Base-by-base conservation (phyloP, 1,140 invertebrate species). In the Triops longicaudatus region DNA sequence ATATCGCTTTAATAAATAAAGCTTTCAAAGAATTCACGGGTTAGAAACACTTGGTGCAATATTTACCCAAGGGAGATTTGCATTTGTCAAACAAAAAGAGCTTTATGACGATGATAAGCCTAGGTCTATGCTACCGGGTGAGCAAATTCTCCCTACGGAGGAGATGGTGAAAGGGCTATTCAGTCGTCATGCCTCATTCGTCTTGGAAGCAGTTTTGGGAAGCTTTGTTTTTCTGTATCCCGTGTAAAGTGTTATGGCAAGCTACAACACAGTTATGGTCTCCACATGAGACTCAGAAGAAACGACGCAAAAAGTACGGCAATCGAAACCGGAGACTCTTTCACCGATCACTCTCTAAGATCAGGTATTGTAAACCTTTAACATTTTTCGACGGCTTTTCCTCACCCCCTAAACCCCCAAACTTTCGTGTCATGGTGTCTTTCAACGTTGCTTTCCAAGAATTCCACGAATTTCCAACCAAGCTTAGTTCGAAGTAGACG, bases 171-270 rank as follows among this genome's bases (percentile, higher is more conserved):
- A 37, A 37, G 14, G 50, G 14, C 17, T 63, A 63, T 22, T 63
- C 22, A 4, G 17, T 63, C 50, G 50, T 22, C 50, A 63, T 63
- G 50, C 50, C 50, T 22, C 50, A 63, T 6, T 63, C n/a, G 10
- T 22, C 50, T 63, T 63, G 50, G 50, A 63, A 63, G 50, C 50
- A 63, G 22, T 63, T 63, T 63, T 63, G 50, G 50, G 50, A 22
- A 2, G 50, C 50, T 22, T 22, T 63, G 22, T 63, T 63, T 63
- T 63, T 63, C 50, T 63, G 50, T 63, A 63, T 63, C 17, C n/a
- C n/a, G 50, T 63, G 50, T 22, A 63, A 63, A 63, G 50, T 63
- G 50, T 6, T 63, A 63, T 63, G 50, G 50, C 11, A 22, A 10
- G 50, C 14, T 22, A 14, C 50, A n/a, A 63, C 50, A 22, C 6